Conservation (phyloP, 2,797 vertebrate species). For the Glyptemys insculpta region DNA sequence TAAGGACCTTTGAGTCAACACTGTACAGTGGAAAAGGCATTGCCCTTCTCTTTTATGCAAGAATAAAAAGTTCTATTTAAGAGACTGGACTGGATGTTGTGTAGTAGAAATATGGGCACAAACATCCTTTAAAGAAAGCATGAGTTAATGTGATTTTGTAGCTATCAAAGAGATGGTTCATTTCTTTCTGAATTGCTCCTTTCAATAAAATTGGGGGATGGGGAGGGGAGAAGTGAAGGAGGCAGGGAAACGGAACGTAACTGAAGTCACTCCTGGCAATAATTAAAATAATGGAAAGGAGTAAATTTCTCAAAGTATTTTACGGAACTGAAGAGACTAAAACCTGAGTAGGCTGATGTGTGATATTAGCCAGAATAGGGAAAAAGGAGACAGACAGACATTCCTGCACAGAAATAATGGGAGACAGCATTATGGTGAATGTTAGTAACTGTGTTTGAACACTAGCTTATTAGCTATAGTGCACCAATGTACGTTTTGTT, state of each 20-base stretch:
- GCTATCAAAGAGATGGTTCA: not conserved
- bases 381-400: not conserved
- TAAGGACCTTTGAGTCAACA: not conserved
- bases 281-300: not conserved
- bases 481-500: not conserved
- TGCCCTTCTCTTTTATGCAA: not conserved
- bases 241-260: not conserved
- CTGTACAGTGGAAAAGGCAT: not conserved
- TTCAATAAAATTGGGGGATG: not conserved
- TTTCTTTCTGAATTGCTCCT: not conserved
- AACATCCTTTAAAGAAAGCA: not conserved
- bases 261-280: not conserved
- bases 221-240: not conserved
- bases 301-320: not conserved
- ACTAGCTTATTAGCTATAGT: not conserved
- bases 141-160: not conserved
- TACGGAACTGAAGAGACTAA: not conserved
- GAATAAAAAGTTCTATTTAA: not conserved
- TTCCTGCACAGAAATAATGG: not conserved
- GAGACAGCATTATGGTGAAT: not conserved
- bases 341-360: not conserved
- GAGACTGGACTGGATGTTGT: not conserved
- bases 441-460: not conserved
- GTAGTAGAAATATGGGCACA: not conserved
- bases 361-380: not conserved